Base-by-base conservation (phyloP, 2,797 vertebrate species). In the Coranthus polyacanthus region DNA sequence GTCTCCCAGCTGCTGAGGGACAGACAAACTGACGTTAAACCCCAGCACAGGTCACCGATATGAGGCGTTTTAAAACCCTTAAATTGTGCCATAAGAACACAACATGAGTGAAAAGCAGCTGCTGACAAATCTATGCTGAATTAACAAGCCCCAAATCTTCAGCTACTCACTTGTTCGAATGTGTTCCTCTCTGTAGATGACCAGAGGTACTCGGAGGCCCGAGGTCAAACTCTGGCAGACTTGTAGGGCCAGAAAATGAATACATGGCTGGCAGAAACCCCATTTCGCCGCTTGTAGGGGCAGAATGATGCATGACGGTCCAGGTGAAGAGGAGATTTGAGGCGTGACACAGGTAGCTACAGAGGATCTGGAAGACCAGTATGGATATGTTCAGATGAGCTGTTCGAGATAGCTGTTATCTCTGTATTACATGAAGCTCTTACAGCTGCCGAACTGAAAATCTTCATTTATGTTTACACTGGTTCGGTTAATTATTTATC, bases 1-100 rank as follows among this genome's bases (percentile, higher is more conserved):
- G 86, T 88, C 78, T 95, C 94, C 93, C 93, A 95, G 88, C 87
- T 94, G 73, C 88, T 91, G 66, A 36, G 55, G 20, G 34, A 60
- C 38, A 39, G 12, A 16, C 15, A 55, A 37, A 2, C 2, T 26
- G 22, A 56, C 37, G n/a, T 26, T 56, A 56, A 39, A 53, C 51
- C 32, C 17, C 50, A 52, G 32, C 11, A 37, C 12, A 21, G 32
- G 26, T 18, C 26, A 49, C 46, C 29, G 16, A n/a, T n/a, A n/a
- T n/a, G n/a, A n/a, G n/a, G n/a, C n/a, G n/a, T n/a, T n/a, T n/a
- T n/a, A n/a, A n/a, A n/a, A n/a, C n/a, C n/a, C 29, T 32, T 32
- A 32, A 32, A 32, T 9, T 32, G 29, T 32, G 10, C 2, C 1
- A 8, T 32, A 32, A 32, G 1, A 10, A 32, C n/a, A 32, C 29